Base-by-base conservation (phyloP, 2,113 vertebrate genomes). In the Cynocephalus volans region DNA sequence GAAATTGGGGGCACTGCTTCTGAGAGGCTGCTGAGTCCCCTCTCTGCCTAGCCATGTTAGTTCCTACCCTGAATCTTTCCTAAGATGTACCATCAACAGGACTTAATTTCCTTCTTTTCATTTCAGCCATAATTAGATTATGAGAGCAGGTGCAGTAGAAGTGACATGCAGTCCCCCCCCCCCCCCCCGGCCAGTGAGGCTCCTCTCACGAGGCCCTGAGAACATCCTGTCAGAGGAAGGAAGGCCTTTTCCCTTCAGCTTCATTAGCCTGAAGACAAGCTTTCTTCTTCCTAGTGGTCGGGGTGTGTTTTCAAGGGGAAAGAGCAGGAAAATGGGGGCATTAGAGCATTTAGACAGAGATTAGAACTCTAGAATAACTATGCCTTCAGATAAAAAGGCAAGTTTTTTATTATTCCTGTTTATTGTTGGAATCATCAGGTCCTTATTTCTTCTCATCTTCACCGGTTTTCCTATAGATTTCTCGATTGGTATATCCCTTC, bases 41-140 rank as follows among this genome's bases (percentile, higher is more conserved):
- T 41, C 5, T 84, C 45, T 81, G 33, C 50, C 60, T 6, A 24
- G 24, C 41, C 62, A 13, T 12, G 14, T 8, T 8, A 23, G 58
- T 33, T 79, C 13, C 17, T 14, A 10, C 26, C 17, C 50, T 80
- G 81, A 75, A 7, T 69, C 72, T 77, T 81, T 65, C 36, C 52
- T 52, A 17, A 41, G 58, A 94, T 54, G 70, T 3, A 23, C 1
- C 15, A 24, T 77, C 88, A 18, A 56, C 72, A 64, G 23, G 14
- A 62, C 48, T 48, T 94, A 19, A 93, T 94, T 54, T 64, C 18
- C 50, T 81, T 54, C 75, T 81, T 85, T 96, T 45, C 36, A 17
- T 84, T 48, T 85, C 50, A 62, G 52, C 23, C 15, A 1, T 70
- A 85, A 82, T 88, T 89, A 88, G 69, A 56, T 80, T 18, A 19